These are phyloP conservation scores for Aporophyla nigra DNA, from an alignment of 2,888 invertebrate genomes.

Conservation along the genomic window DNA sequence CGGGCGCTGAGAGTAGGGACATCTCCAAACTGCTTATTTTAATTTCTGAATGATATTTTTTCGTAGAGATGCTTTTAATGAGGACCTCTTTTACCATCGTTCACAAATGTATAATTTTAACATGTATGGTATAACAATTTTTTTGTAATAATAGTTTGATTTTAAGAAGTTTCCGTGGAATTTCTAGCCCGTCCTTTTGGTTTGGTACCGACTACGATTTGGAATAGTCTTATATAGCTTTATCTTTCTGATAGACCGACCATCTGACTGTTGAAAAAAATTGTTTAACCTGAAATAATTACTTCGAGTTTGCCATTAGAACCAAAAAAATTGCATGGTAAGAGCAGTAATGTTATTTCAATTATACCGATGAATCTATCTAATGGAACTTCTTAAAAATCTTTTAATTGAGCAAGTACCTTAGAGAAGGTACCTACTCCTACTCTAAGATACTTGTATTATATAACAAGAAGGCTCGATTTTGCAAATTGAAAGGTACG, in stretches of 20 bases:
- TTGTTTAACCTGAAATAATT: neutral
- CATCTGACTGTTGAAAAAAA: too few relatives aligned
- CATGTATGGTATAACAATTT: too few relatives aligned
- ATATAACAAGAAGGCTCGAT: neutral
- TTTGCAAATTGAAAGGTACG: constrained; percentile 12
- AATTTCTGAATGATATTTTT: neutral
- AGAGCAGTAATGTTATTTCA: neutral
- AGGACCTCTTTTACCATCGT: too few relatives aligned
- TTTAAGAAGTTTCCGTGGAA: too few relatives aligned
- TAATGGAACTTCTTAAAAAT: neutral
- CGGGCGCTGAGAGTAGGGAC: neutral
- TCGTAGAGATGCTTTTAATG: neutral
- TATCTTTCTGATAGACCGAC: too few relatives aligned
- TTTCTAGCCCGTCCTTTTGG: too few relatives aligned
- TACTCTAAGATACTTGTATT: constrained; percentile 4
- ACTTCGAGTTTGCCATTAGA: neutral
- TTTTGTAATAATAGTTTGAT: too few relatives aligned
- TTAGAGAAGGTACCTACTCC: neutral
- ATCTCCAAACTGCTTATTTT: neutral
- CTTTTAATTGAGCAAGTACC: neutral
- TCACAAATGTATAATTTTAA: too few relatives aligned
- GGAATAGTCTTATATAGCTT: neutral
- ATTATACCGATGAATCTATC: too few relatives aligned
- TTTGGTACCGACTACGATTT: neutral
- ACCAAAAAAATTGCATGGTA: too few relatives aligned